Evolutionary conservation across 2,113 vertebrate species (phyloP).

Genomic region (Macquaria australasica): DNA sequence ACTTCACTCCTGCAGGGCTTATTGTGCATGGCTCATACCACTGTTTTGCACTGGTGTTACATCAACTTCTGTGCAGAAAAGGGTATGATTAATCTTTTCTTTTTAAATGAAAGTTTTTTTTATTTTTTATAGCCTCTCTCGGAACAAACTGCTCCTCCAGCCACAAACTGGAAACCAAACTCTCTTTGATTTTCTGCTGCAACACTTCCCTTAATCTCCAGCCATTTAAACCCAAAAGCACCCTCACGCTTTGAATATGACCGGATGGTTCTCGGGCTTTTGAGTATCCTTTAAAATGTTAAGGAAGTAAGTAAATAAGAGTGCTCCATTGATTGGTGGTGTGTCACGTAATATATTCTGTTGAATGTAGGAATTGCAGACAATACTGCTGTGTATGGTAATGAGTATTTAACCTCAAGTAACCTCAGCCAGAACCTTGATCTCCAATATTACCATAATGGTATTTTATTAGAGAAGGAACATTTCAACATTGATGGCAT

Average conservation of each 20-base stretch:
- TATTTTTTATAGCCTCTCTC: constrained; percentile 3
- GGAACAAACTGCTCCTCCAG: background rate
- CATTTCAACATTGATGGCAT: background rate
- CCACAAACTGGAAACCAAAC: constrained; percentile 1
- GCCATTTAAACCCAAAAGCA: constrained; percentile 4
- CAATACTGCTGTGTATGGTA: background rate
- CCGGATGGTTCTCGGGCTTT: background rate
- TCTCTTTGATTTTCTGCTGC: constrained; percentile 31
- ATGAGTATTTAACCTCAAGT: constrained; percentile 6
- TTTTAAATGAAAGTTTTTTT: background rate
- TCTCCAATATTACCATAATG: background rate
- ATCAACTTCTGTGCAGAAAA: constrained; percentile 45
- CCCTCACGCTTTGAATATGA: background rate
- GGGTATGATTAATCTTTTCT: constrained; percentile 2
- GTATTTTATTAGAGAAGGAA: background rate
- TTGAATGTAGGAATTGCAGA: background rate
- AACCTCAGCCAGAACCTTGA: background rate
- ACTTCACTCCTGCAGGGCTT: constrained; percentile 1
- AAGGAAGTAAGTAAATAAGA: background rate
- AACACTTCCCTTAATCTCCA: constrained; percentile 7
- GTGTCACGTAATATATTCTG: background rate
- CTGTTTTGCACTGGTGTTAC: constrained; percentile 21
- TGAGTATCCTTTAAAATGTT: background rate
- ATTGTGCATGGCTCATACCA: background rate
- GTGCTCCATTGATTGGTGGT: background rate